Base-by-base conservation (phyloP, 2,797 vertebrate species). In the Furcifer pardalis region DNA sequence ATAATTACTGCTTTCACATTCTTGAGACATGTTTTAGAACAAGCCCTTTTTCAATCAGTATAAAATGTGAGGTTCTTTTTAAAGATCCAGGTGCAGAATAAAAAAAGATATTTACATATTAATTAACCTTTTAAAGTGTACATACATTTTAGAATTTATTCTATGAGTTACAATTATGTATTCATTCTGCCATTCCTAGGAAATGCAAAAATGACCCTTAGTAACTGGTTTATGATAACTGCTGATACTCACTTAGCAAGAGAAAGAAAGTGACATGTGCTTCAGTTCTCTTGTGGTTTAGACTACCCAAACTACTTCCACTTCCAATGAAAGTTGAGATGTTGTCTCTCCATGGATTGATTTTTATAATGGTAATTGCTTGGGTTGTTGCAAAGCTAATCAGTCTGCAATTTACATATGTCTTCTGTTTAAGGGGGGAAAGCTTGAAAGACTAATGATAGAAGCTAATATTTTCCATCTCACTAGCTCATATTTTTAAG, bases 121-220 rank as follows among this genome's bases (percentile, higher is more conserved):
- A 88, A 81, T 86, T 89, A 89, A 91, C 35, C 80, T 0, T 68
- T 81, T 90, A 92, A 76, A 89, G 86, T 80, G 60, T 52, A 23
- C 66, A 40, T 75, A 40, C 63, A 65, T 88, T 91, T 30, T 87
- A 88, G 63, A 10, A 84, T 90, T 62, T 1, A 60, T 77, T 40
- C 59, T 7, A 72, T 77, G 21, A 87, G 81, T 65, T 59, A 81
- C 3, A 65, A 35, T 19, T 44, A 56, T 63, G n/a, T 30, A 46
- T 46, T 35, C 37, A 65, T 77, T 72, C 17, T 73, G 65, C 59
- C 5, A 42, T 72, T 84, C 30, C 37, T 56, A 81, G 37, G 35
- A 77, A 44, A 30, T 72, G 66, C 15, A 37, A 75, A 60, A 75
- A 68, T 44, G 42, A 71, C 42, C 49, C 63, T 71, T 15, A 76